phyloP scores from a whole-genome alignment of 1,140 invertebrate species.

The Cheumatopsyche charites region DNA sequence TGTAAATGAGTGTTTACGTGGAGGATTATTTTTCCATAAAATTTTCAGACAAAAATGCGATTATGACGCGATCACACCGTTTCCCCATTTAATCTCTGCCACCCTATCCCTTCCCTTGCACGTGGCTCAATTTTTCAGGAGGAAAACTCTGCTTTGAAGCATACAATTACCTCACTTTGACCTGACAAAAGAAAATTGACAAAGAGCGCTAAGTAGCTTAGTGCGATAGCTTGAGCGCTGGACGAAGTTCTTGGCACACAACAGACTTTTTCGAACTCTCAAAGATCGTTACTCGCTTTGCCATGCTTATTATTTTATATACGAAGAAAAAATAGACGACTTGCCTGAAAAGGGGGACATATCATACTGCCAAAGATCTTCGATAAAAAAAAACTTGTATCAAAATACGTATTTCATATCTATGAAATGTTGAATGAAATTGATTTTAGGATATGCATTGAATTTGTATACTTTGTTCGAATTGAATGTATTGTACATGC shows the following conservation, averaged over 20 bases:
- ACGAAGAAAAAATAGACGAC: too few species aligned
- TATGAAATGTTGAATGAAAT: too few species aligned
- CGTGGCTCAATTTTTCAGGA: slow-evolving; percentile 19
- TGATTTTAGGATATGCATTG: too few species aligned
- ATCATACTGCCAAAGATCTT: too few species aligned
- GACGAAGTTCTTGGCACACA: slow-evolving; percentile 21
- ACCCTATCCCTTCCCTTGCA: not conserved
- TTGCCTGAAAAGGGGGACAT: too few species aligned
- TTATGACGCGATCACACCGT: slow-evolving; percentile 10
- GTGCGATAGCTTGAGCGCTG: slow-evolving; percentile 18
- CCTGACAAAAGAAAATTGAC: slow-evolving; percentile 44
- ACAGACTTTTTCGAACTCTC: slow-evolving; percentile 8
- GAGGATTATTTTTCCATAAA: not conserved
- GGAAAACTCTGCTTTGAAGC: slow-evolving; percentile 20
- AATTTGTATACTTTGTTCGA: too few species aligned
- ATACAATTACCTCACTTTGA: slow-evolving; percentile 40
- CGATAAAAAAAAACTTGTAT: too few species aligned
- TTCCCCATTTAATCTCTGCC: slow-evolving; percentile 16
- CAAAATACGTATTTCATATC: too few species aligned
- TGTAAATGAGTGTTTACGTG: slow-evolving; percentile 3
- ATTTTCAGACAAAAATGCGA: slow-evolving; percentile 6
- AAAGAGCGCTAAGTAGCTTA: slow-evolving; percentile 42
- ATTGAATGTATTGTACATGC: too few species aligned
- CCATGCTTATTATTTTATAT: slow-evolving; percentile 16
- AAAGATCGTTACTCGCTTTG: slow-evolving; percentile 18